phyloP scores from a whole-genome alignment of 1,140 invertebrate genomes.

The Lysiphlebus fabarum region DNA sequence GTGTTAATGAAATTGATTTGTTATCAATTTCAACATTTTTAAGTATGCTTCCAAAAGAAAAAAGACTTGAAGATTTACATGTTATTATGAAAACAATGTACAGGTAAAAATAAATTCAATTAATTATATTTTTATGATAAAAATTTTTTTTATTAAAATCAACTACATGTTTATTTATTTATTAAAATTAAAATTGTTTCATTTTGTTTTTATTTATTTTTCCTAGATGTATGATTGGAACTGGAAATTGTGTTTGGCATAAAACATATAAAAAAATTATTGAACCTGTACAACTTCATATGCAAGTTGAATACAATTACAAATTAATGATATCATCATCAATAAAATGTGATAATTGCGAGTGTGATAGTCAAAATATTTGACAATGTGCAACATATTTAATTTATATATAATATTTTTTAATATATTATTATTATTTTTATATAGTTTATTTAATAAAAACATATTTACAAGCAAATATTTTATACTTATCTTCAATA shows the following conservation, averaged over 20 bases:
- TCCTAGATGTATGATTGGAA: slow-evolving; percentile 47
- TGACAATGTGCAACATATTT: slow-evolving; percentile 29
- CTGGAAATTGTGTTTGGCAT: slow-evolving; percentile 52
- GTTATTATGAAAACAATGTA: slow-evolving; percentile 48
- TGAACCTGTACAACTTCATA: slow-evolving; percentile 51
- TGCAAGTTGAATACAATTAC: slow-evolving; percentile 51
- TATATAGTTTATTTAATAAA: slow-evolving; percentile 52
- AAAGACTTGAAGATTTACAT: slow-evolving; percentile 46
- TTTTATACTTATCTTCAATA: slow-evolving; percentile 48
- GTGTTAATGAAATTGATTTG: slow-evolving; percentile 47
- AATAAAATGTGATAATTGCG: slow-evolving; percentile 44
- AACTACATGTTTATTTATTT: slow-evolving; percentile 35
- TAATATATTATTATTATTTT: slow-evolving; percentile 49
- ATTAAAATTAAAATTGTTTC: too few relatives aligned
- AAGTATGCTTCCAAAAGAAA: slow-evolving; percentile 47
- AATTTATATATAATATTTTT: slow-evolving; percentile 1
- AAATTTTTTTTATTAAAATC: slow-evolving; percentile 31
- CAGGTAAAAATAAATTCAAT: slow-evolving; percentile 36
- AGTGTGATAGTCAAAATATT: slow-evolving; percentile 43
- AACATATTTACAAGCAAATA: slow-evolving; percentile 54
- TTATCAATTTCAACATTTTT: slow-evolving; percentile 48
- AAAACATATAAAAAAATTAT: slow-evolving; percentile 49
- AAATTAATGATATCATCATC: slow-evolving; percentile 46
- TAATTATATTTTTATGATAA: slow-evolving; percentile 16
- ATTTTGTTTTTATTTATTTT: too few relatives aligned